Conservation (phyloP, 1,140 invertebrate genomes). For the Penaeus vannamei region DNA sequence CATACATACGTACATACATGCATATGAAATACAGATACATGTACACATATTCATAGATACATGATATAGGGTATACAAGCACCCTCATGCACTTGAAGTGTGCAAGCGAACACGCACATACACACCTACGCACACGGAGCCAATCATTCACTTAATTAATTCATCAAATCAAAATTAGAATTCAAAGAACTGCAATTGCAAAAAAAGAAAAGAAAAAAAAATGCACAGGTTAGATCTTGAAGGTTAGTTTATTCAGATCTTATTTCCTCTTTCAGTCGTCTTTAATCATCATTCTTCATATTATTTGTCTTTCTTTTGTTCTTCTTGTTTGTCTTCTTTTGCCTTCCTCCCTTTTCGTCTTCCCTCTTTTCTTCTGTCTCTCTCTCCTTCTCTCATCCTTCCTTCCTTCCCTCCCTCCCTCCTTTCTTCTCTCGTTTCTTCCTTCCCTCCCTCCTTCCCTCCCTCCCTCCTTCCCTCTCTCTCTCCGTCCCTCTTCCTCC, state of each 20-base stretch:
- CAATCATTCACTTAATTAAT: too few relatives aligned
- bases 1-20: background rate
- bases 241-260: background rate
- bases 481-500: too few relatives aligned
- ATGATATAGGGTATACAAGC: too few relatives aligned
- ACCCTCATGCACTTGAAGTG: too few relatives aligned
- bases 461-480: background rate
- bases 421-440: background rate
- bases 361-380: background rate
- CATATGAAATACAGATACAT: too few relatives aligned
- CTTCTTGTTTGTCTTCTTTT: background rate
- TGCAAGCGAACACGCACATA: too few relatives aligned
- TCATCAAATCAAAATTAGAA: too few relatives aligned
- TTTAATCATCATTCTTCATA: background rate
- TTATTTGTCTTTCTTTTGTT: background rate
- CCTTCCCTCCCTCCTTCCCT: background rate
- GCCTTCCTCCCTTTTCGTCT: background rate
- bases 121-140: too few relatives aligned
- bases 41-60: too few relatives aligned
- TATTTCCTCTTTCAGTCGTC: background rate
- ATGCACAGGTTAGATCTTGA: background rate
- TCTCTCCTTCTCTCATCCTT: background rate
- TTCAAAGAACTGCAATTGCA: too few relatives aligned
- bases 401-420: background rate
- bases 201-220: too few relatives aligned